Evolutionary conservation across 92 coral and sea anemone genomes (phyloP), one percentile per base, ranked within the genome.

Genomic region (Phenganax subtilis): DNA sequence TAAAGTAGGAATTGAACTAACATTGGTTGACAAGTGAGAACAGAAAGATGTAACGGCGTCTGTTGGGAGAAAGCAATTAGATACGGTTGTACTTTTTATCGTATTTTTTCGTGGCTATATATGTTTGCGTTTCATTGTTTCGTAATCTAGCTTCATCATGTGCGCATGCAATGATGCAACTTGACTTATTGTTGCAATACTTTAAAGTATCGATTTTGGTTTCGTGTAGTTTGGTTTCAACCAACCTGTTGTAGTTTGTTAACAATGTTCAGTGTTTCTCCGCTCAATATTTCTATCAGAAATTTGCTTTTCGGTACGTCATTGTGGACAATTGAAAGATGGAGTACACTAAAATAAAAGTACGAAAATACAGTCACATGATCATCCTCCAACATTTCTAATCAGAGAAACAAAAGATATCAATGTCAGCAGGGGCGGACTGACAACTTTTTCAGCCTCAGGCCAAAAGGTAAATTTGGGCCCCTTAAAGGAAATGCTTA

Each of bases 21-120:
- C 44, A 57, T 53, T 15, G 92, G 86, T 81, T 96, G 99, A 80
- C 81, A 89, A 17, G 99, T 96, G 47, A 96, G 90, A 17, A 96
- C 97, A 7, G 99, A 92, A 80, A 96, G 81, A 84, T 96, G 99
- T 31, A 96, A 84, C 3, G 99, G 99, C 59, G 99, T 92, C 94
- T 91, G 77, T 79, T 30, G 31, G 58, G 25, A 25, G 56, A 20
- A 62, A 79, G 28, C n/a, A 57, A 2, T 37, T 37, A 37, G 5
- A 37, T 5, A 37, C 47, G 47, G 47, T 37, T 37, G 47, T 1
- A 37, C 47, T 37, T 37, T 37, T 37, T 37, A 5, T 37, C 47
- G 47, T 37, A 37, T 37, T 37, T 37, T 20, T 5, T 37, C 47
- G 47, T 37, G 47, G 2, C 47, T 37, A 37, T 5, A 37, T 37